Percentiles rank a stretch among this genome's conserved stretches.
Conservation (phyloP, 2,797 vertebrate species). For the Leptatherina wallacei region DNA sequence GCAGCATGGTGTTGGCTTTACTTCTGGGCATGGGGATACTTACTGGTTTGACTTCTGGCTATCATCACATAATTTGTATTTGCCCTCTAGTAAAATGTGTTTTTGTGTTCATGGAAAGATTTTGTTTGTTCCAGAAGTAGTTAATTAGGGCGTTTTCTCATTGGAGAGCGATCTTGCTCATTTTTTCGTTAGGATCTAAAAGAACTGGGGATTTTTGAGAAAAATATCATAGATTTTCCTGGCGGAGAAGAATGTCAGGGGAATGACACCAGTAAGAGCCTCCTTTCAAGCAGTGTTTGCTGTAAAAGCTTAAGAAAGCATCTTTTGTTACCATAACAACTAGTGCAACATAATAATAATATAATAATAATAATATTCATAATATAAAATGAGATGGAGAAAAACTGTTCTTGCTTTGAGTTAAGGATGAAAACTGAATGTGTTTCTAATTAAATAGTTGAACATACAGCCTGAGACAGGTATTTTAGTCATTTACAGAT, state of each 20-base stretch:
- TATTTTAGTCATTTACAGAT: background rate
- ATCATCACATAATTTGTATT: slow-evolving; percentile 32
- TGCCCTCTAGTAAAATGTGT: slow-evolving; percentile 27
- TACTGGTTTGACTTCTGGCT: slow-evolving; percentile 33
- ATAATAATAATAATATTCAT: too few relatives aligned
- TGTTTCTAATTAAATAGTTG: background rate
- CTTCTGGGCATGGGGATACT: slow-evolving; percentile 7
- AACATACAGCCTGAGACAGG: background rate
- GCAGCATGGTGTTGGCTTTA: slow-evolving; percentile 15
- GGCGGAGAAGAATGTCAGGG: background rate
- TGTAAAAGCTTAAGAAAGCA: background rate
- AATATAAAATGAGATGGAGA: background rate
- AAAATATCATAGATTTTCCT: background rate
- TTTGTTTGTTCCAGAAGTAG: slow-evolving; percentile 1
- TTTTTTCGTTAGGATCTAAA: slow-evolving; percentile 1
- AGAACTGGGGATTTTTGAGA: slow-evolving; percentile 6
- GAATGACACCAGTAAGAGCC: background rate
- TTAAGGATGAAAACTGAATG: background rate
- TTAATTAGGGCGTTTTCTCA: slow-evolving; percentile 11
- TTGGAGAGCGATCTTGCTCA: slow-evolving; percentile 3
- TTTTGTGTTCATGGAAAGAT: slow-evolving; percentile 32
- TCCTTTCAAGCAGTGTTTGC: background rate
- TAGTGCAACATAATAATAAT: background rate
- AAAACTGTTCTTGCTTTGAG: background rate
- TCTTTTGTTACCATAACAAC: background rate